These are phyloP conservation scores for Ranitomeya variabilis DNA, from an alignment of 2,113 vertebrate genomes.

Conservation along the genomic window DNA sequence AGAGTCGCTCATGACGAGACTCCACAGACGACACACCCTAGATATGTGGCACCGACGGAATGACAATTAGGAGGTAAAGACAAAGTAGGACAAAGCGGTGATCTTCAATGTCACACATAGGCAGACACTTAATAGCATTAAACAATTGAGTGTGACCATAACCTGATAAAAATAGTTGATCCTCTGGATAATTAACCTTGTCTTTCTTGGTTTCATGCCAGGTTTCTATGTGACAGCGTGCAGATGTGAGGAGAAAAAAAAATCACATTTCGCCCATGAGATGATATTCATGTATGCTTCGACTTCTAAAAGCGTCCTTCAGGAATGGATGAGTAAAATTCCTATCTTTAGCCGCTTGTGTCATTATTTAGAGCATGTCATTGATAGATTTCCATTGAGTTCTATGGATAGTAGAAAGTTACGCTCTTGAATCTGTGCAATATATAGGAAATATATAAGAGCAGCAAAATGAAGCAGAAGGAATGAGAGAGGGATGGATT, in stretches of 20 bases:
- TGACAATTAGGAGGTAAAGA: constrained; percentile 40
- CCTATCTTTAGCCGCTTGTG: constrained; percentile 54
- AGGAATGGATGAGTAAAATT: constrained; percentile 44
- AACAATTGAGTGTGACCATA: constrained; percentile 57
- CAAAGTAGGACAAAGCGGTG: constrained; percentile 51
- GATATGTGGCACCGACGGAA: background rate
- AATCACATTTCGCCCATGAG: constrained; percentile 48
- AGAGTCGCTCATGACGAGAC: background rate
- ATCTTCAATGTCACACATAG: constrained; percentile 56
- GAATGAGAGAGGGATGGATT: background rate
- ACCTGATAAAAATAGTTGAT: constrained; percentile 59
- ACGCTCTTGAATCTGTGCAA: background rate
- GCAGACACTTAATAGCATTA: constrained; percentile 57
- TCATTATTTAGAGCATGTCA: constrained; percentile 32
- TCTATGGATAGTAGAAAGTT: constrained; percentile 11
- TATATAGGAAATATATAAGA: background rate
- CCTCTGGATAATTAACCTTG: constrained; percentile 58
- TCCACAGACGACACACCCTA: constrained; percentile 27
- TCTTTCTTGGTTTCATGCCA: constrained; percentile 54
- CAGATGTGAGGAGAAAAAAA: constrained; percentile 27
- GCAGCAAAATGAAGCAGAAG: background rate
- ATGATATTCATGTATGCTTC: constrained; percentile 52
- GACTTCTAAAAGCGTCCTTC: constrained; percentile 46
- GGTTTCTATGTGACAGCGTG: constrained; percentile 49
- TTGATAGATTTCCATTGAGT: constrained; percentile 48